Evolutionary conservation across 2,797 vertebrate genomes (phyloP).

Genomic region (Sphenodon punctatus): DNA sequence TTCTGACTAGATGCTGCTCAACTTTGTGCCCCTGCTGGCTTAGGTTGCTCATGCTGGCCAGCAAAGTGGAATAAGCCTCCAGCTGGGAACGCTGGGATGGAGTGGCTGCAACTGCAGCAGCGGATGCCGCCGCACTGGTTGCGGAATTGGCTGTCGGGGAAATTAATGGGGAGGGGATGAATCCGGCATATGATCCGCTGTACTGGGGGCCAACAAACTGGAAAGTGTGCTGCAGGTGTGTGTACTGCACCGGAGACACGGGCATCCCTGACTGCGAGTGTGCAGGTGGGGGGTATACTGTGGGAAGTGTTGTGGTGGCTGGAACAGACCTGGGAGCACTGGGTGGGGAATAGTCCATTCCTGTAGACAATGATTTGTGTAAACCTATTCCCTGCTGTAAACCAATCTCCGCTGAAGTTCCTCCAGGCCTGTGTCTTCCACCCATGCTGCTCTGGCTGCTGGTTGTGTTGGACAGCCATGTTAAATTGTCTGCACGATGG

Average conservation of each 20-base stretch:
- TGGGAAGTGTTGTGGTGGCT: constrained; percentile 84
- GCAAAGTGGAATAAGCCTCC: constrained; percentile 90
- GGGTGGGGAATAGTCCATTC: constrained; percentile 82
- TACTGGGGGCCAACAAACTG: constrained; percentile 93
- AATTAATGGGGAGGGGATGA: constrained; percentile 92
- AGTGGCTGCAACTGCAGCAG: constrained; percentile 77
- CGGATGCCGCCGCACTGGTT: constrained; percentile 68
- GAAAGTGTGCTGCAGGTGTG: constrained; percentile 90
- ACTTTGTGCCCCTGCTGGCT: constrained; percentile 84
- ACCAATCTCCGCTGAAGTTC: constrained; percentile 76
- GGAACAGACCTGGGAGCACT: constrained; percentile 81
- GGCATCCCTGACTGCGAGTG: constrained; percentile 85
- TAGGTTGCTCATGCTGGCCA: constrained; percentile 80
- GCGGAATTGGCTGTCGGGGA: constrained; percentile 84
- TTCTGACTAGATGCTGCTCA: constrained; percentile 78
- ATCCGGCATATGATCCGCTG: constrained; percentile 87
- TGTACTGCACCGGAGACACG: constrained; percentile 87
- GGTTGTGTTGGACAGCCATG: constrained; percentile 89
- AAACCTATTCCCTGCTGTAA: constrained; percentile 82
- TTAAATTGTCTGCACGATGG: constrained; percentile 88
- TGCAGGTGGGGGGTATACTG: constrained; percentile 86
- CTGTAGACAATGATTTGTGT: constrained; percentile 85
- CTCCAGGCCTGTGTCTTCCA: constrained; percentile 68
- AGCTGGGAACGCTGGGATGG: constrained; percentile 85
- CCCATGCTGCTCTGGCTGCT: constrained; percentile 76